These are phyloP conservation scores for Brenthis daphne DNA, from an alignment of 2,888 invertebrate species.

Conservation along the genomic window DNA sequence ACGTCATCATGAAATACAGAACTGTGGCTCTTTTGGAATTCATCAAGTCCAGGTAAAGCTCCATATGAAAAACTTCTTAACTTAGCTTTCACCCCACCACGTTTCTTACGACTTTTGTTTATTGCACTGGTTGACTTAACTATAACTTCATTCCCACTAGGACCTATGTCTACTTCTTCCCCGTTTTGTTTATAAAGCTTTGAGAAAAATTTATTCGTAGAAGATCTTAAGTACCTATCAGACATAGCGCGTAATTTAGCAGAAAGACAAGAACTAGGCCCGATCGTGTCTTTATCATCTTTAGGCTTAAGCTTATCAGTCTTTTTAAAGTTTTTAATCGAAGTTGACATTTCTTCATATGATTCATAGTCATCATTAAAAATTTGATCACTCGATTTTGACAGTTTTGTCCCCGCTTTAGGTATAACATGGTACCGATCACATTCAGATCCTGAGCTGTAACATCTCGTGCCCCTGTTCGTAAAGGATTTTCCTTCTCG, in stretches of 20 bases:
- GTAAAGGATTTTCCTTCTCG: slow-evolving; percentile 69
- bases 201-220: slow-evolving; percentile 86
- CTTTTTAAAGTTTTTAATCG: slow-evolving; percentile 70
- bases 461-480: slow-evolving; percentile 72
- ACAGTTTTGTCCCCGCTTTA: slow-evolving; percentile 71
- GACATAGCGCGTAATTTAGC: slow-evolving; percentile 88
- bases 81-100: slow-evolving; percentile 75
- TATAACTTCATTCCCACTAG: slow-evolving; percentile 56
- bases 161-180: slow-evolving; percentile 58
- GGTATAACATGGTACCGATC: slow-evolving; percentile 74
- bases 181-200: slow-evolving; percentile 83
- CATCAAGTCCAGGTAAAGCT: slow-evolving; percentile 87
- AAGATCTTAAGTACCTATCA: slow-evolving; percentile 86
- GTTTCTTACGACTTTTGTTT: slow-evolving; percentile 67
- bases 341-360: slow-evolving; percentile 56
- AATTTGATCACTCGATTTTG: slow-evolving; percentile 80
- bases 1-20: slow-evolving; percentile 85
- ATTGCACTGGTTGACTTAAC: slow-evolving; percentile 59
- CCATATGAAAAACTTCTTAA: slow-evolving; percentile 89
- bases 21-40: slow-evolving; percentile 83
- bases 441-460: slow-evolving; percentile 78
- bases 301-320: slow-evolving; percentile 76
- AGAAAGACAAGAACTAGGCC: slow-evolving; percentile 84
- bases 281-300: slow-evolving; percentile 74
- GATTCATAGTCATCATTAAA: slow-evolving; percentile 77